A percentile compares a stretch with the other conserved stretches of the same genome.
Evolutionary conservation across 2,113 vertebrate species (phyloP).

Genomic region (Callionymus lyra): DNA sequence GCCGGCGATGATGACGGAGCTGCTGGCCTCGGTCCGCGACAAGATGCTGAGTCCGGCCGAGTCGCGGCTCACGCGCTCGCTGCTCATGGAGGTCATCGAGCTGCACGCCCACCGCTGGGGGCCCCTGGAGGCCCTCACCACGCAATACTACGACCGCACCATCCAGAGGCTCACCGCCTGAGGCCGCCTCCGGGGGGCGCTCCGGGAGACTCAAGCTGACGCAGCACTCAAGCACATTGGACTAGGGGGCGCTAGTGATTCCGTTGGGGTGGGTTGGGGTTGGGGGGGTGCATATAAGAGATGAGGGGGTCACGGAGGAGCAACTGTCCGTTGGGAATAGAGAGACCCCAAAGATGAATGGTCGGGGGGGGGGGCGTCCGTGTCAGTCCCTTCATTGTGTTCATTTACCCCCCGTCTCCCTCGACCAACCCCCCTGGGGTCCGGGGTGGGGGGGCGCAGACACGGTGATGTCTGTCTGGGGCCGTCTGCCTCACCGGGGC

Average conservation of each 20-base stretch:
- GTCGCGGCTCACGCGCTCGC: constrained; percentile 88
- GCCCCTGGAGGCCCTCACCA: constrained; percentile 88
- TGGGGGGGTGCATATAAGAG: constrained; percentile 22
- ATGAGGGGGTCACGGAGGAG: constrained; percentile 25
- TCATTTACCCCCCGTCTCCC: constrained; percentile 45
- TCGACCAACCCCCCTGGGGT: constrained; percentile 42
- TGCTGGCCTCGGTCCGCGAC: constrained; percentile 83
- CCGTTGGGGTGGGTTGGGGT: constrained; percentile 27
- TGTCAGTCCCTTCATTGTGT: constrained; percentile 60
- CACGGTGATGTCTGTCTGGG: constrained; percentile 53
- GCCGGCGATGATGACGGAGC: constrained; percentile 94
- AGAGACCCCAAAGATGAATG: constrained; percentile 46
- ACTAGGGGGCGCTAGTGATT: not conserved
- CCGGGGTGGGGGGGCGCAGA: constrained; percentile 44
- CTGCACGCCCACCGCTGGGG: constrained; percentile 94
- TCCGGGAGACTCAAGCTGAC: constrained; percentile 33
- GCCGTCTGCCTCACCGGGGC: constrained; percentile 38
- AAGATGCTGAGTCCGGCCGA: constrained; percentile 95
- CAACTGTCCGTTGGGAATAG: constrained; percentile 46
- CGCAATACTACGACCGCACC: constrained; percentile 98
- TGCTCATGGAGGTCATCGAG: constrained; percentile 98
- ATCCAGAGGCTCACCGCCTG: constrained; percentile 95
- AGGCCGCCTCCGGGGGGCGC: too few species aligned
- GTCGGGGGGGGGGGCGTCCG: constrained; percentile 41
- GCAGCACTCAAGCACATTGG: not conserved